phyloP scores from a whole-genome alignment of 2,797 vertebrate genomes.

The Tamandua tetradactyla region DNA sequence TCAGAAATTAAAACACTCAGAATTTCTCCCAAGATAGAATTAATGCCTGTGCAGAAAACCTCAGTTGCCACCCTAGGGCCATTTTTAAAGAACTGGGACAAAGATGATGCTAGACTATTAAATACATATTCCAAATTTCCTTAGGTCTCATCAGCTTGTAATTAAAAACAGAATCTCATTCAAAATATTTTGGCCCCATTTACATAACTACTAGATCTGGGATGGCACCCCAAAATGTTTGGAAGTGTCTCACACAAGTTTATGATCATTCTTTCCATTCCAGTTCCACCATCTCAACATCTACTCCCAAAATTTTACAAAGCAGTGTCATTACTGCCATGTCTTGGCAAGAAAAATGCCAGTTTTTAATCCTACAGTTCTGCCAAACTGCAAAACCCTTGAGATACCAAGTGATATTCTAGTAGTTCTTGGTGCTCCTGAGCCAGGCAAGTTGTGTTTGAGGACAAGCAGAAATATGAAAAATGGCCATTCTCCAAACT shows the following conservation, averaged over 20 bases:
- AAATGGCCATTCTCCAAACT: too few species aligned
- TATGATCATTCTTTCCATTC: neutral
- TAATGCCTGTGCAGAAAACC: neutral
- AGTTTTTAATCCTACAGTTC: too few species aligned
- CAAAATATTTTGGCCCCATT: neutral
- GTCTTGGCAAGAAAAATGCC: too few species aligned
- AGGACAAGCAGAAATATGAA: too few species aligned
- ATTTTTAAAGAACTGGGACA: neutral
- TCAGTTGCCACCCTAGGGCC: neutral
- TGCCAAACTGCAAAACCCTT: too few species aligned
- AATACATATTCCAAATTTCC: neutral
- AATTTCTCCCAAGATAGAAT: neutral
- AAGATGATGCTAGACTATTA: neutral
- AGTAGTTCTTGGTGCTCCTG: too few species aligned
- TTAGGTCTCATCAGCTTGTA: neutral
- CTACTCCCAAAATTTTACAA: neutral
- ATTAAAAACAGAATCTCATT: neutral
- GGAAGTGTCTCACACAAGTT: neutral
- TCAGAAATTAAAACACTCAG: neutral
- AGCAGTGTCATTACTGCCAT: too few species aligned
- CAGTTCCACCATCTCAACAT: neutral
- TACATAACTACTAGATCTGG: neutral
- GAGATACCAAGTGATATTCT: too few species aligned
- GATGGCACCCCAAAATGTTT: neutral
- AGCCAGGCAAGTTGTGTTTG: too few species aligned